Evolutionary conservation across 2,113 vertebrate genomes (phyloP).

Genomic region (Cynoglossus semilaevis): DNA sequence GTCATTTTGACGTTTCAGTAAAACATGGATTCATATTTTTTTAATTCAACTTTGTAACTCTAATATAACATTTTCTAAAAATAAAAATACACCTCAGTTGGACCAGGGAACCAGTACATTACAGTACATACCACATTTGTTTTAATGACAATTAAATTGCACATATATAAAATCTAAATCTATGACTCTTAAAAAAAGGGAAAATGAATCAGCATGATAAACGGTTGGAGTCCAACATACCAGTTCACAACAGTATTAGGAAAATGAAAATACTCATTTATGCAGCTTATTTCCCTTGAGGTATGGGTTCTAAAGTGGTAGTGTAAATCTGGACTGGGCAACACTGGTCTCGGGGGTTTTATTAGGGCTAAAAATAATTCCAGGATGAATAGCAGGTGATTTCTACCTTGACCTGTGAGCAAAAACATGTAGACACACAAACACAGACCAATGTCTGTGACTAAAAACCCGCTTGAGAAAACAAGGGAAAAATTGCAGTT

Average conservation of each 20-base stretch:
- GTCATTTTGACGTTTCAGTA: no score
- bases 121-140: no score
- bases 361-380: constrained; percentile 38
- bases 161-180: background rate
- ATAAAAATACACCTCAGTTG: no score
- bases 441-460: background rate
- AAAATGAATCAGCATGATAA: background rate
- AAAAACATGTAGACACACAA: constrained; percentile 1
- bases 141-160: no score
- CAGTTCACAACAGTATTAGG: constrained; percentile 1
- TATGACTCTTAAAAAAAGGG: background rate
- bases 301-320: constrained; percentile 7
- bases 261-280: background rate
- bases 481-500: constrained; percentile 15
- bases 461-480: constrained; percentile 14
- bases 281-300: constrained; percentile 18
- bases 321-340: constrained; percentile 16
- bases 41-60: no score
- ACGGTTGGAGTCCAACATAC: background rate
- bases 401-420: constrained; percentile 8
- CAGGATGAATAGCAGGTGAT: constrained; percentile 24
- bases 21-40: no score
- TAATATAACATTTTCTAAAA: no score
- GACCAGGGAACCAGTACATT: no score
- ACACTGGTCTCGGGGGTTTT: constrained; percentile 52